Conservation (phyloP, 2,888 invertebrate genomes). For the Dryobota labecula region DNA sequence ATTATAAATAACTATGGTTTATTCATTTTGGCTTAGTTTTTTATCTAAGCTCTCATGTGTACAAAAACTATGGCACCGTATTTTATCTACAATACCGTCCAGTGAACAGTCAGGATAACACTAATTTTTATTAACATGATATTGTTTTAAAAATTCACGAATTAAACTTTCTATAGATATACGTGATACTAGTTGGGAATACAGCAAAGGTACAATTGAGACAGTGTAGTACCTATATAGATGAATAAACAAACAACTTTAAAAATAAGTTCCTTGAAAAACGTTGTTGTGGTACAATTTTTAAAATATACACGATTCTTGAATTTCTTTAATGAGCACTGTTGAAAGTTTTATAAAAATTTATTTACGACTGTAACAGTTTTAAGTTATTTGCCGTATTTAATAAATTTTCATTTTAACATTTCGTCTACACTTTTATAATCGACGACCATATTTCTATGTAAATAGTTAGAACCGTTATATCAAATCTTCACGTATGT, state of each 20-base stretch:
- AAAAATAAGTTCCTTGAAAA: conserved; percentile 80
- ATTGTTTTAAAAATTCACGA: conserved; percentile 63
- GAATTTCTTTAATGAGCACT: conserved; percentile 55
- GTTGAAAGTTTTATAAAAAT: conserved; percentile 65
- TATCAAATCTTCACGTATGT: conserved; percentile 63
- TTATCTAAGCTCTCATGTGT: conserved; percentile 74
- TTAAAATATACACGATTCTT: conserved; percentile 69
- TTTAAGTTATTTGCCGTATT: conserved; percentile 57
- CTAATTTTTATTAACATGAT: conserved; percentile 73
- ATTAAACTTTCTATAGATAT: conserved; percentile 63
- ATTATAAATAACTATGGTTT: conserved; percentile 74
- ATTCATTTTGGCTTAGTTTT: conserved; percentile 75
- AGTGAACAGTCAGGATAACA: conserved; percentile 77
- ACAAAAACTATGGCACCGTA: conserved; percentile 78
- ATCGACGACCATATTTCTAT: conserved; percentile 56
- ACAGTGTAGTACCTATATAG: conserved; percentile 64
- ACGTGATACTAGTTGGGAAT: conserved; percentile 66
- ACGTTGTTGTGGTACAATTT: conserved; percentile 81
- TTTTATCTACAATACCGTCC: conserved; percentile 88
- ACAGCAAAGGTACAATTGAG: conserved; percentile 60
- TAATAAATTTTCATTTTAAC: conserved; percentile 50
- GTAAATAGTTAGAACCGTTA: conserved; percentile 59
- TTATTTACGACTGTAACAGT: conserved; percentile 63
- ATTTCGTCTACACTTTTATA: conserved; percentile 57
- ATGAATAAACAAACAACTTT: conserved; percentile 62